Conservation (phyloP, 2,113 vertebrate genomes). For the Chauna torquata region DNA sequence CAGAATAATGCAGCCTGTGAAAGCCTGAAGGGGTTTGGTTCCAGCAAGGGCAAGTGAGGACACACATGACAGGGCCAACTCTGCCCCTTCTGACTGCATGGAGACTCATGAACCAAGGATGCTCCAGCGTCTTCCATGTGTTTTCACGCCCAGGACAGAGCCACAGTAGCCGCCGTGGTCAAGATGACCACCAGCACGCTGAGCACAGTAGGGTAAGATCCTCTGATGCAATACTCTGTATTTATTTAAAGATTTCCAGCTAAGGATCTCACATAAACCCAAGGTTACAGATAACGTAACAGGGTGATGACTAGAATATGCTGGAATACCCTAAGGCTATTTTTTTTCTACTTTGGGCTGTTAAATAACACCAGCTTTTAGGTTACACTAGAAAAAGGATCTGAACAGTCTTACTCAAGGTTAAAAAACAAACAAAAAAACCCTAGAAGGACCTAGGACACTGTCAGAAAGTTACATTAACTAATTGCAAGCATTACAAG, state of each 20-base stretch:
- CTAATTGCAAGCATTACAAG: not conserved
- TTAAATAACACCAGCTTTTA: slow-evolving; percentile 57
- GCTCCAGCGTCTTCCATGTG: not conserved
- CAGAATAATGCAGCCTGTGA: not conserved
- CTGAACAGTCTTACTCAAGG: not conserved
- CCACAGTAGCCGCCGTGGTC: rapidly evolving
- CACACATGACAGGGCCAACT: not conserved
- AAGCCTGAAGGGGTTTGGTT: not conserved
- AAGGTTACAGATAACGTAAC: slow-evolving; percentile 26
- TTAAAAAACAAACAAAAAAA: slow-evolving; percentile 10
- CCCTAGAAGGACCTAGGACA: not conserved
- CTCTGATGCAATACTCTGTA: not conserved
- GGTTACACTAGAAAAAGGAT: slow-evolving; percentile 16
- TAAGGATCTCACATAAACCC: not conserved
- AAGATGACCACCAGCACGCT: not conserved
- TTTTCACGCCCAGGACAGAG: not conserved
- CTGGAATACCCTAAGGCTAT: slow-evolving; percentile 1
- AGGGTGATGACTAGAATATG: slow-evolving; percentile 19
- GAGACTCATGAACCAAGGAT: rapidly evolving
- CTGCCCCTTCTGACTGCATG: not conserved
- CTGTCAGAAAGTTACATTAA: slow-evolving; percentile 33
- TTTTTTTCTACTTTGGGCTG: slow-evolving; percentile 25
- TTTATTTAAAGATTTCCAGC: slow-evolving; percentile 40
- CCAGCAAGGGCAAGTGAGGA: not conserved
- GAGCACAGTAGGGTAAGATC: not conserved